phyloP scores from a whole-genome alignment of 2,888 invertebrate species.

The Eupithecia dodoneata region DNA sequence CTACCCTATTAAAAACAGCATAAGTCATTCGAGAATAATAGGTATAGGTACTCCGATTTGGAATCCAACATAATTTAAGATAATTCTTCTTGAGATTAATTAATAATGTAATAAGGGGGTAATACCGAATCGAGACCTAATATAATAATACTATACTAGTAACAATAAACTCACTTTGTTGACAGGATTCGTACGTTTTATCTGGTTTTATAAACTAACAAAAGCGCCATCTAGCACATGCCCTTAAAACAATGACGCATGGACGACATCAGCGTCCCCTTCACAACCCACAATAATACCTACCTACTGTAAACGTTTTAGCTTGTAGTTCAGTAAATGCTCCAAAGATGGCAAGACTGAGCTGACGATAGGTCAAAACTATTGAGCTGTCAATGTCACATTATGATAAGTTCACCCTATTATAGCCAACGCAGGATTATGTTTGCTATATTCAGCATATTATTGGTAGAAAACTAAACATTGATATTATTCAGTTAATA shows the following conservation, averaged over 20 bases:
- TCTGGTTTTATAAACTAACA: not conserved
- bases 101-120: too few species aligned
- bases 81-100: too few species aligned
- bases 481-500: too few species aligned
- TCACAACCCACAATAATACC: not conserved
- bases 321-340: not conserved
- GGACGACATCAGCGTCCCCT: not conserved
- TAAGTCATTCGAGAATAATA: too few species aligned
- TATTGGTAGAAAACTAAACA: too few species aligned
- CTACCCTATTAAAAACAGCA: too few species aligned
- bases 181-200: not conserved
- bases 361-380: not conserved
- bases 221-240: not conserved
- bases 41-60: too few species aligned
- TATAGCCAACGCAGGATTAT: not conserved
- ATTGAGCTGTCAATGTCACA: not conserved
- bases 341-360: not conserved
- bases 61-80: too few species aligned
- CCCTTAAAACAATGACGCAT: not conserved
- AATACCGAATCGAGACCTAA: too few species aligned
- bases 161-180: too few species aligned
- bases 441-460: not conserved
- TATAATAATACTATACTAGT: too few species aligned
- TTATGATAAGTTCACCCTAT: not conserved
- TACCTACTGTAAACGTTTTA: not conserved